Percentiles rank a stretch among this genome's conserved stretches.
Conservation (phyloP, 2,888 invertebrate species). For the Amiota minor region DNA sequence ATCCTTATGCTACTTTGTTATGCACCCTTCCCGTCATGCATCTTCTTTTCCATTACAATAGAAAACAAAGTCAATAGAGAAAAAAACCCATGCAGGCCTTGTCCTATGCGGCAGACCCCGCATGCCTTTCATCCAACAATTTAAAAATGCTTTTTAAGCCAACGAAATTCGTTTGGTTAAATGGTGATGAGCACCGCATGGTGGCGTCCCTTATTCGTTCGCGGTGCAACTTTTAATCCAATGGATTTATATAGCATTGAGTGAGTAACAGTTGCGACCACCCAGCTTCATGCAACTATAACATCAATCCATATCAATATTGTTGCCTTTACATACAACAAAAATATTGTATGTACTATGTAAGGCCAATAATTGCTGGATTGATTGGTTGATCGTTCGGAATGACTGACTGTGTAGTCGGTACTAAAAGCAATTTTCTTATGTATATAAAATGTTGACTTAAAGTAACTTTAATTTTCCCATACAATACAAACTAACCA, state of each 20-base stretch:
- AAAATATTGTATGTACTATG: too few relatives aligned
- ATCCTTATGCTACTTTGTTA: too few relatives aligned
- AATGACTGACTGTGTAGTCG: not conserved
- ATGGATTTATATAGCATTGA: conserved; percentile 47
- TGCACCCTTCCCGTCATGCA: too few relatives aligned
- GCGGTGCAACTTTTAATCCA: conserved; percentile 51
- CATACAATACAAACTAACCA: not conserved
- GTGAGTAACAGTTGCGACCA: conserved; percentile 1
- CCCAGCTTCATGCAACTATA: conserved; percentile 8
- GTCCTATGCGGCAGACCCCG: not conserved
- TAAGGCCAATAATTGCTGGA: too few relatives aligned
- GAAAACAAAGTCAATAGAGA: not conserved
- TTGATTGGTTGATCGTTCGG: conserved; percentile 34
- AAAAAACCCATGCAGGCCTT: not conserved
- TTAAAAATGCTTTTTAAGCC: conserved; percentile 17
- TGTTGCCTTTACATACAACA: conserved; percentile 50
- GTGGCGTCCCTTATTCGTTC: not conserved
- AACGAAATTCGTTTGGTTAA: conserved; percentile 7
- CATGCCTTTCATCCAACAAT: not conserved
- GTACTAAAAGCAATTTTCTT: not conserved
- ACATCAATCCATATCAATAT: conserved; percentile 55
- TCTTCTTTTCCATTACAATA: too few relatives aligned
- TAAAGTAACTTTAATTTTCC: not conserved
- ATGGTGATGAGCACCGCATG: conserved; percentile 15
- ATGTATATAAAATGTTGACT: not conserved